Percentiles rank a stretch among this genome's conserved stretches.
phyloP scores from a whole-genome alignment of 2,888 invertebrate genomes.

The Dynastes maya region DNA sequence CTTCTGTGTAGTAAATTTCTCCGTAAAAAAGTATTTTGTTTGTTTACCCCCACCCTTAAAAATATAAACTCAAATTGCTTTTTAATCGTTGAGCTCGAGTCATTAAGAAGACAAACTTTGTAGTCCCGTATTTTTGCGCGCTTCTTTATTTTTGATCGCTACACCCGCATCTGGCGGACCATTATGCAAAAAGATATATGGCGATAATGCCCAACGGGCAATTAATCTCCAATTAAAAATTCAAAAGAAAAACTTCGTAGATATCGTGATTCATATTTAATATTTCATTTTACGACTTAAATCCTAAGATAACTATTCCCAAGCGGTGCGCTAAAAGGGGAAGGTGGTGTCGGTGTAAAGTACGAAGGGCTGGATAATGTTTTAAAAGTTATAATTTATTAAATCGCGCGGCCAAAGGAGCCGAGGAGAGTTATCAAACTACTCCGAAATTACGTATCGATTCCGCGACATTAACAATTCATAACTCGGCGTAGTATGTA shows the following conservation, averaged over 20 bases:
- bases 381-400: constrained; percentile 50
- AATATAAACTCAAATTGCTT: background rate
- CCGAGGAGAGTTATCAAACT: constrained; percentile 37
- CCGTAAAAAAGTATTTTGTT: too few species aligned
- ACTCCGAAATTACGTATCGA: constrained; percentile 40
- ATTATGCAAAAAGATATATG: constrained; percentile 2
- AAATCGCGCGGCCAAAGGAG: constrained; percentile 11
- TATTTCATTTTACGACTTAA: constrained; percentile 48
- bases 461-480: constrained; percentile 19
- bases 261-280: constrained; percentile 48
- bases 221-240: constrained; percentile 50
- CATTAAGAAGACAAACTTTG: constrained; percentile 8
- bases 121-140: background rate
- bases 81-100: constrained; percentile 2
- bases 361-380: constrained; percentile 33
- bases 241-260: constrained; percentile 45
- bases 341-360: constrained; percentile 8
- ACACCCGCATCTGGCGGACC: background rate
- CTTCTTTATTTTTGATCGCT: constrained; percentile 6
- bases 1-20: too few species aligned
- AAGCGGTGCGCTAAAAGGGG: background rate
- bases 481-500: background rate
- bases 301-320: constrained; percentile 49
- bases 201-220: constrained; percentile 29
- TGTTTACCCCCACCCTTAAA: too few species aligned